Base-by-base conservation (phyloP, 2,113 vertebrate species). In the Channa maculata region DNA sequence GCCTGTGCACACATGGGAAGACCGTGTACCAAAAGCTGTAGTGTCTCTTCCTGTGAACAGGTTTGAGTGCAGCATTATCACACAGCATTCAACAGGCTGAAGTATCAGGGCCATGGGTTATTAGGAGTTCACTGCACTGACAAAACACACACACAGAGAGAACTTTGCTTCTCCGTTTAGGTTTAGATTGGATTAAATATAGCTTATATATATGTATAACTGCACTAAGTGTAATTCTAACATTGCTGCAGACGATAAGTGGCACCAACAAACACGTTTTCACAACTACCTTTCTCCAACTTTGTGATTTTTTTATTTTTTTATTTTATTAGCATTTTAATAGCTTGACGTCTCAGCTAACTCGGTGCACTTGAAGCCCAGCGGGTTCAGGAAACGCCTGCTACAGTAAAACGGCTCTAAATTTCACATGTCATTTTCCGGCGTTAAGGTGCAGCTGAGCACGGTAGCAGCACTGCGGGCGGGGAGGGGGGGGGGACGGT, bases 51-150 rank as follows among this genome's bases (percentile, higher is more conserved):
- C 6, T 37, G 33, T 15, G 43, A 76, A 60, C 44, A 15, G 44
- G 66, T 69, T 65, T 13, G 63, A 75, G 65, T 39, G 63, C 55
- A 77, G 70, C 75, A 71, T 61, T 71, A 71, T 74, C 57, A 67
- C 58, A 72, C n/a, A 24, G 50, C 57, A 77, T 86, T 87, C 86
- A 90, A 86, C 84, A 87, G 85, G 84, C 76, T 85, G 79, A 51
- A 59, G 24, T 5, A 9, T 34, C 57, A 37, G 63, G 43, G 43
- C 50, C 48, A 51, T 44, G 36, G 75, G 50, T n/a, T 50, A 8
- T 50, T 59, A 55, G 14, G 39, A 34, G 37, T 67, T 53, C 10
- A 65, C 48, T 52, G 11, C 14, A 49, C 2, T 37, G 24, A 9
- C 39, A 68, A 8, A 49, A 61, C 44, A 36, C 74, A 41, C 54